Conservation (phyloP, 2,888 invertebrate species). For the Aphidoletes aphidimyza region DNA sequence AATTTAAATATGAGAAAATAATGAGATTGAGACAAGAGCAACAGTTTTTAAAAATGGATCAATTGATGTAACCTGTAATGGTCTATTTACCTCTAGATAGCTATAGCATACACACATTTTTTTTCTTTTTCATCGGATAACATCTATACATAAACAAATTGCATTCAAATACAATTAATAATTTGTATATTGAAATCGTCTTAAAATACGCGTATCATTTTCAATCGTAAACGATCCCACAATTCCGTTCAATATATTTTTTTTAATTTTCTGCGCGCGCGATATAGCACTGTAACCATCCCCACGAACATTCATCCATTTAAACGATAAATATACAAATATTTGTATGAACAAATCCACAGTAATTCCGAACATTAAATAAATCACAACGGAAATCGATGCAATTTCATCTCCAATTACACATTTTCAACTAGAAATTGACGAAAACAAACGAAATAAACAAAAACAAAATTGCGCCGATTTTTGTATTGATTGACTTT, state of each 20-base stretch:
- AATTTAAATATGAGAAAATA: background rate
- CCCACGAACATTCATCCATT: background rate
- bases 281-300: background rate
- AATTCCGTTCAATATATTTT: background rate
- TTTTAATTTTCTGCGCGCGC: background rate
- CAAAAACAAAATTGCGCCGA: slow-evolving; percentile 4
- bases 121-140: background rate
- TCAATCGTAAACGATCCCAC: background rate
- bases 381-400: background rate
- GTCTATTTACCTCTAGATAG: slow-evolving; percentile 13
- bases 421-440: background rate
- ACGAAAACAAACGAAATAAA: too few relatives aligned
- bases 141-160: background rate
- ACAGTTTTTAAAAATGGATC: background rate
- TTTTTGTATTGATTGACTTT: slow-evolving; percentile 28
- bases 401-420: background rate
- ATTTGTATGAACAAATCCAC: background rate
- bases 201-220: too few relatives aligned
- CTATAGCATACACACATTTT: background rate
- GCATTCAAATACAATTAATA: background rate
- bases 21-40: background rate
- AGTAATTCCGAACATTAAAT: background rate
- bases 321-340: slow-evolving; percentile 6
- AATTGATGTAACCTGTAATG: background rate
- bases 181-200: background rate